These are phyloP conservation scores for Raja brachyura DNA, from an alignment of 2,113 vertebrate species.

Conservation along the genomic window DNA sequence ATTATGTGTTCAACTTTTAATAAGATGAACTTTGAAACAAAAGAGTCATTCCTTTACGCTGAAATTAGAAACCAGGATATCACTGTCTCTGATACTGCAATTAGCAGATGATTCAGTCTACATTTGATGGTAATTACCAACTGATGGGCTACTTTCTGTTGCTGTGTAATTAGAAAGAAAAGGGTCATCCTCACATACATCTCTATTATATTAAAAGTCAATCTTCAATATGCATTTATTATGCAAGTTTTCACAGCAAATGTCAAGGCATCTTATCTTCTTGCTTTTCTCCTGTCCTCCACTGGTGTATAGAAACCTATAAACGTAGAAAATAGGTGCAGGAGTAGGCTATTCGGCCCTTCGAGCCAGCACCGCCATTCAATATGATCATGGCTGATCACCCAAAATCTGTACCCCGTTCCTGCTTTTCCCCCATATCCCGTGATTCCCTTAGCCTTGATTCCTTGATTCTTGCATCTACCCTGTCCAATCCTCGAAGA, in stretches of 20 bases:
- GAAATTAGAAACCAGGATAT: not conserved
- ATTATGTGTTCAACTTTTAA: too few relatives aligned
- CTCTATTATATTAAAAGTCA: not conserved
- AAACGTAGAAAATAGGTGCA: too few relatives aligned
- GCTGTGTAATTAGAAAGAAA: slow-evolving; percentile 29
- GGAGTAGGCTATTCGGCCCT: too few relatives aligned
- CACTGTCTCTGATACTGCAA: not conserved
- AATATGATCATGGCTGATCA: too few relatives aligned
- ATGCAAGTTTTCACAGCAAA: not conserved
- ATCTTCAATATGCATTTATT: not conserved
- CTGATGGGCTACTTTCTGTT: not conserved
- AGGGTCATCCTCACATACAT: not conserved
- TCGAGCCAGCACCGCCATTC: too few relatives aligned
- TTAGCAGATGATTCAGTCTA: not conserved
- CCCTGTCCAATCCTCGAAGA: too few relatives aligned
- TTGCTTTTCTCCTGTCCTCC: not conserved
- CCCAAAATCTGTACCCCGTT: too few relatives aligned
- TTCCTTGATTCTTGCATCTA: too few relatives aligned
- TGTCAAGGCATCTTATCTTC: not conserved
- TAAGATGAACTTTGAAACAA: not conserved
- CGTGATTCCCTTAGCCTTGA: too few relatives aligned
- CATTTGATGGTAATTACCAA: not conserved
- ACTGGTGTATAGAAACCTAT: not conserved
- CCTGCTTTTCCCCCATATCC: too few relatives aligned
- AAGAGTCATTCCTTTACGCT: not conserved